phyloP scores from a whole-genome alignment of 2,113 vertebrate genomes.

The Terrapene triunguis region DNA sequence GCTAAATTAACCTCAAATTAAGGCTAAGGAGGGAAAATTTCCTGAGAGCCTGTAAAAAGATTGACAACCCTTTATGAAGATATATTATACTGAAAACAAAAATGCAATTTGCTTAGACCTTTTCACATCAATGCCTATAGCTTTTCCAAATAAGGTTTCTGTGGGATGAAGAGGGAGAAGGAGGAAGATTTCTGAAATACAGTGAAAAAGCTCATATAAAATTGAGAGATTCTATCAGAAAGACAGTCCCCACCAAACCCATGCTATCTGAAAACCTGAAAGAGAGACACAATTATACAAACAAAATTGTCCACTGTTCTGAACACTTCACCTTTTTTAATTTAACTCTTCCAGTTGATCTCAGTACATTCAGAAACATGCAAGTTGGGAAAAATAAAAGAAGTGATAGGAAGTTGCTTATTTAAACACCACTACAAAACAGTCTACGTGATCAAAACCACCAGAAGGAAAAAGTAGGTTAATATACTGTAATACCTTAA shows the following conservation, averaged over 20 bases:
- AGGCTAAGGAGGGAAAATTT: background rate
- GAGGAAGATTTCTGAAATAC: background rate
- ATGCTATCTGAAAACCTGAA: background rate
- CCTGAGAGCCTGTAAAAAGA: background rate
- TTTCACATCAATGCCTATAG: rapidly evolving
- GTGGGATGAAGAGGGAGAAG: background rate
- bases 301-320: background rate
- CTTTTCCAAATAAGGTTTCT: background rate
- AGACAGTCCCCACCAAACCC: background rate
- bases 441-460: background rate
- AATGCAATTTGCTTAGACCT: background rate
- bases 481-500: background rate
- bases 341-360: background rate
- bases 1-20: rapidly evolving
- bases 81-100: background rate
- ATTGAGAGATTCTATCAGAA: background rate
- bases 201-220: background rate
- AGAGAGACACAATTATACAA: no score
- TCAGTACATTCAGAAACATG: background rate
- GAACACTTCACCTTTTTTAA: background rate
- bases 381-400: background rate
- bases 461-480: rapidly evolving
- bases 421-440: background rate
- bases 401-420: background rate
- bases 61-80: background rate